These are phyloP conservation scores for Nomada lathburiana DNA, from an alignment of 2,888 invertebrate genomes.

Conservation along the genomic window DNA sequence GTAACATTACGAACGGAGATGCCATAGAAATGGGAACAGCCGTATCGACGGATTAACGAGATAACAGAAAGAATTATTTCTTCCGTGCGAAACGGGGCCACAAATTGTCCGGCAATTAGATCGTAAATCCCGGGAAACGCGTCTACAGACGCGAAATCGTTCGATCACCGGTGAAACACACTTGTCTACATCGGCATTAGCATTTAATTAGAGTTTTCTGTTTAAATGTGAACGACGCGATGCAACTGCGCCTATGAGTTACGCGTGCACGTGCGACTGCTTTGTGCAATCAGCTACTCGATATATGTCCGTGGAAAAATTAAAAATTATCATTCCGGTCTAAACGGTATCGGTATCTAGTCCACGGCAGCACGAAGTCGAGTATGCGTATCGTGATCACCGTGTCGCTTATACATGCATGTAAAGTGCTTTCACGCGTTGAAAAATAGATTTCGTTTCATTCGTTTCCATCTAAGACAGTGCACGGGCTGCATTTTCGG, in stretches of 20 bases:
- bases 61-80: constrained; percentile 36
- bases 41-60: constrained; percentile 9
- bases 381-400: constrained; percentile 10
- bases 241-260: constrained; percentile 21
- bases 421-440: not conserved
- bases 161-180: constrained; percentile 42
- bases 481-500: not conserved
- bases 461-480: constrained; percentile 19
- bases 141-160: constrained; percentile 27
- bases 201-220: constrained; percentile 52
- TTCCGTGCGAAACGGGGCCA: constrained; percentile 13
- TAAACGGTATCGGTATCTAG: constrained; percentile 22
- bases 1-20: not conserved
- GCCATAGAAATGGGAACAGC: not conserved
- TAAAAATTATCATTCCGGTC: constrained; percentile 36
- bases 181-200: constrained; percentile 43
- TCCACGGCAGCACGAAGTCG: constrained; percentile 19
- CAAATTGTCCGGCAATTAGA: constrained; percentile 53
- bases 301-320: constrained; percentile 13
- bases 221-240: constrained; percentile 14
- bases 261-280: constrained; percentile 27
- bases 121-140: constrained; percentile 44
- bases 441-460: not conserved
- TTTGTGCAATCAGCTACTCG: constrained; percentile 32
- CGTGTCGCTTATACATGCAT: not conserved